Percentiles rank a stretch among this genome's conserved stretches.
Evolutionary conservation across 2,888 invertebrate species (phyloP).

Genomic region (Mesorhabditis spiculigera): DNA sequence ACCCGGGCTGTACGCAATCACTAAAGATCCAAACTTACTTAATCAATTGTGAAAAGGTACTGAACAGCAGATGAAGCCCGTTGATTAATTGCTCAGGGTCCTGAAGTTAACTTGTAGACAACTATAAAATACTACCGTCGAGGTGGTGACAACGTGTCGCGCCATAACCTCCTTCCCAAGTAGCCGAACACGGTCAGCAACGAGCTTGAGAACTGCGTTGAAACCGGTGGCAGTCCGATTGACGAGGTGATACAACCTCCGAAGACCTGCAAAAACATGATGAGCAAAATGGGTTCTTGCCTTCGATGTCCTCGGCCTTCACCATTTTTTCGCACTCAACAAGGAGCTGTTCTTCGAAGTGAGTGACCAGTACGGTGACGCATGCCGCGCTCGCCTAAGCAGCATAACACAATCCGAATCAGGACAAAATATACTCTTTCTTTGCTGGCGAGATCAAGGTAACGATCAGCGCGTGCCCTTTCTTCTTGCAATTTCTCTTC

Average conservation of each 20-base stretch:
- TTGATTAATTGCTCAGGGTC: constrained; percentile 86
- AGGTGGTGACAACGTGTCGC: constrained; percentile 88
- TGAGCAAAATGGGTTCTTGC: constrained; percentile 62
- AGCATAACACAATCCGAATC: background rate
- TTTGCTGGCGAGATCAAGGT: constrained; percentile 74
- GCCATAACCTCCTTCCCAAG: constrained; percentile 95
- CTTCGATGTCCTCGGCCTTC: constrained; percentile 87
- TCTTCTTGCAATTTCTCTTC: constrained; percentile 90
- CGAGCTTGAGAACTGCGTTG: constrained; percentile 80
- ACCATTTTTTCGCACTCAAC: constrained; percentile 94
- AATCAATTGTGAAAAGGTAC: constrained; percentile 84
- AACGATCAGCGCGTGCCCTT: constrained; percentile 84
- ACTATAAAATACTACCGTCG: constrained; percentile 63
- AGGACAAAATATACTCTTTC: constrained; percentile 61
- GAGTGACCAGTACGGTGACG: constrained; percentile 85
- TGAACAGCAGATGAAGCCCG: constrained; percentile 89
- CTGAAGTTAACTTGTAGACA: constrained; percentile 49
- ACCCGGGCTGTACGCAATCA: constrained; percentile 60
- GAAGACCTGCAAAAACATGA: constrained; percentile 64
- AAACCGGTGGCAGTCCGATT: constrained; percentile 88
- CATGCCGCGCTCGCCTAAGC: constrained; percentile 79
- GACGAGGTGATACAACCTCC: constrained; percentile 72
- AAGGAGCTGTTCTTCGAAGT: constrained; percentile 83
- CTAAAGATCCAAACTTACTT: background rate
- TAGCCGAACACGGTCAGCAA: constrained; percentile 87